These are phyloP conservation scores for Ochropleura plecta DNA, from an alignment of 2,888 invertebrate species.

Conservation along the genomic window DNA sequence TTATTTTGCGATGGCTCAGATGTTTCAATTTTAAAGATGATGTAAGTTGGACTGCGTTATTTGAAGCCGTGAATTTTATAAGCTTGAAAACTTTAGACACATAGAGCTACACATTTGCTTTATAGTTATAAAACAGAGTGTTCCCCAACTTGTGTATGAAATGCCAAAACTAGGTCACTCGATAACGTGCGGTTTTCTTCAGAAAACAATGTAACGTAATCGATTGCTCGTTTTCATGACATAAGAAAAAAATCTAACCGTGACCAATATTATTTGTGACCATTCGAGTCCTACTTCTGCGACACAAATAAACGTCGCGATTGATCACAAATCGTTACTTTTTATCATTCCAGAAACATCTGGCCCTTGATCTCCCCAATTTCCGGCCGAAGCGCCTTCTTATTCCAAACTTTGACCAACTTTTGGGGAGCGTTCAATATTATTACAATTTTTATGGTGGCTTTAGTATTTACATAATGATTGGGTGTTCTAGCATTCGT, in stretches of 20 bases:
- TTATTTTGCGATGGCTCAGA: conserved; percentile 18
- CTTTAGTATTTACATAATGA: conserved; percentile 49
- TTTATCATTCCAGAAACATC: conserved; percentile 64
- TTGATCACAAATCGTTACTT: conserved; percentile 60
- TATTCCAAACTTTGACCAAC: conserved; percentile 59
- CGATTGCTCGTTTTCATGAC: neutral
- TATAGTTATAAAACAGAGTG: neutral
- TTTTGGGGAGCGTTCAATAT: conserved; percentile 52
- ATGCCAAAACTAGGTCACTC: neutral
- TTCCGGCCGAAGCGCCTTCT: conserved; percentile 58
- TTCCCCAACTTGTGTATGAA: neutral
- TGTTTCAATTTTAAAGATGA: conserved; percentile 10
- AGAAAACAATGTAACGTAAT: neutral
- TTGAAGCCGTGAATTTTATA: neutral
- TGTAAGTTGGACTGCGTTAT: neutral
- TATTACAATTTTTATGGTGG: conserved; percentile 56
- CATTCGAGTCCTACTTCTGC: neutral
- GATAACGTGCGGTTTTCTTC: neutral
- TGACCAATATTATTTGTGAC: conserved; percentile 22
- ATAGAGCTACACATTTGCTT: neutral
- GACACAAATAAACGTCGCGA: conserved; percentile 45
- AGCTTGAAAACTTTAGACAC: neutral
- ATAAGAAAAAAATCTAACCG: neutral
- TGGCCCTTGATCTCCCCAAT: conserved; percentile 62
- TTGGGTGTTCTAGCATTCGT: conserved; percentile 13